Base-by-base conservation (phyloP, 1,140 invertebrate species). In the Pentalonia nigronervosa region DNA sequence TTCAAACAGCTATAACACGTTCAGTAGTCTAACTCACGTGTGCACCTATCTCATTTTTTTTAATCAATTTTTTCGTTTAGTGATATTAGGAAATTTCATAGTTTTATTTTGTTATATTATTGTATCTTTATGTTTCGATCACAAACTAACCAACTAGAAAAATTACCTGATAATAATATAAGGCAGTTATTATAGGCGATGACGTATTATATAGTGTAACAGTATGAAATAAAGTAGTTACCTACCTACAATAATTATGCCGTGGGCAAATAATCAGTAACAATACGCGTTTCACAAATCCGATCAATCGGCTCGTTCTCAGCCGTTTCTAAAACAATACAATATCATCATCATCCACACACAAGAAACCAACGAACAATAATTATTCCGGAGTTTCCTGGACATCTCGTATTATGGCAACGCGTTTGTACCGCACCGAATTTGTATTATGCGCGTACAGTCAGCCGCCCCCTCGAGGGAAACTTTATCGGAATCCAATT, bases 401-500 rank as follows among this genome's bases (percentile, higher is more conserved):
- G 23, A 23, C 25, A 86, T 76, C 30, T 47, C 11, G 11, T 25
- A 17, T 48, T 41, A 48, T 1, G 47, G n/a, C n/a, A n/a, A 86
- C 17, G 84, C 41, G 21, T 86, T 86, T 47, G 41, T 84, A 84
- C 41, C n/a, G 41, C 23, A 47, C 23, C 84, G 36, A 83, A 36
- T 36, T 25, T 9, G 36, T 41, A 86, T 25, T 45, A 11, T 86
- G 23, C 36, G 21, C 41, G 45, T 36, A 21, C 45, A 41, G 11
- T 34, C 30, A 47, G 23, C 48, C 21, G 41, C 30, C 45, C 45
- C 76, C 91, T 83, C 91, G 67, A 84, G 76, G 91, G 21, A 36
- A 36, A 83, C n/a, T 36, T 76, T 47, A 34, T 91, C 45, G 45
- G 60, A 91, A 81, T 90, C 45, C 56, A 36, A 67, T 60, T 90